phyloP scores from a whole-genome alignment of 2,797 vertebrate genomes.

The Neosilurus hyrtlii region DNA sequence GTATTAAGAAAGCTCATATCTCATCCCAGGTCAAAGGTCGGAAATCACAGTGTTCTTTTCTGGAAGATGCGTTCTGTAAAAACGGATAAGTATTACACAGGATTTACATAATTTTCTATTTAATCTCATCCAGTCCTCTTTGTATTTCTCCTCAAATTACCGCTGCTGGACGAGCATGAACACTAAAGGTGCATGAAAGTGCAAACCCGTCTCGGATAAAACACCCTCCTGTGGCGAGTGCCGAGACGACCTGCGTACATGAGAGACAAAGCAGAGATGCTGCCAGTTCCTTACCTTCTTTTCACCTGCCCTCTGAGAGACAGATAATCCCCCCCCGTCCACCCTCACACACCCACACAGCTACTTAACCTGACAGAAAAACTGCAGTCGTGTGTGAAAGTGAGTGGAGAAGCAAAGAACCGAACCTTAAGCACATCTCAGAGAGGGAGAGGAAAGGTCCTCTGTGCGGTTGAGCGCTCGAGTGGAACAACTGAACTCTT shows the following conservation, averaged over 20 bases:
- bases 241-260: neutral
- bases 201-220: neutral
- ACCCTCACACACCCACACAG: neutral
- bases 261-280: neutral
- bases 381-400: neutral
- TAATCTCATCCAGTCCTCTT: neutral
- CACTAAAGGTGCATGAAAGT: neutral
- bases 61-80: too few relatives aligned
- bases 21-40: neutral
- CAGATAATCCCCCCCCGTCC: neutral
- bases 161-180: neutral
- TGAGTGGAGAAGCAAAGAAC: neutral
- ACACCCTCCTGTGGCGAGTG: neutral
- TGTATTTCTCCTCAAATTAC: neutral
- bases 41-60: neutral
- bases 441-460: slow-evolving; percentile 6
- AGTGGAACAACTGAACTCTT: slow-evolving; percentile 10
- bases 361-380: neutral
- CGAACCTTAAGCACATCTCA: neutral
- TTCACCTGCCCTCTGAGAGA: neutral
- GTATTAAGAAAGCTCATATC: neutral
- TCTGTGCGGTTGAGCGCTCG: neutral
- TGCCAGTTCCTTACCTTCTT: neutral
- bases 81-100: too few relatives aligned
- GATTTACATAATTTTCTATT: slow-evolving; percentile 1